Base-by-base conservation (phyloP, 35 echinoderm and acorn worm genomes). In the Stichopus chloronotus region DNA sequence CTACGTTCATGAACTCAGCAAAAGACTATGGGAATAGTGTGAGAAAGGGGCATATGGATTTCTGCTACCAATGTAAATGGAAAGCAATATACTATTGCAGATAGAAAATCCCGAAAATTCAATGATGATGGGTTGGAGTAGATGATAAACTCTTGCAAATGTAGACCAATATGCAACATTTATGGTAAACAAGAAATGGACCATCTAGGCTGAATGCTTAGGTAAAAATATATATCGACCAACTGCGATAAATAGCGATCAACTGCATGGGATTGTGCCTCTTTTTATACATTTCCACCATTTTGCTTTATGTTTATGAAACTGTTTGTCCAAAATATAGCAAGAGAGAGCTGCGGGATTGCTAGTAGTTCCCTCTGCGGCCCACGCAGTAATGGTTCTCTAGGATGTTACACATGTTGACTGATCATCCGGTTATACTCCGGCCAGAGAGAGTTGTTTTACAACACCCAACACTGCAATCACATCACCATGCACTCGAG, bases 61-160 rank as follows among this genome's bases (percentile, higher is more conserved):
- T 72, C 92, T 19, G 92, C 94, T 5, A 82, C 17, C 43, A 76
- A 98, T 84, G 14, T 98, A 52, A 94, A 92, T 90, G 94, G 88
- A 30, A 65, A 56, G 20, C 16, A 84, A 61, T 95, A 95, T 74
- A 17, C 19, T 21, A 54, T 95, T 17, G 94, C 94, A 81, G 87
- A 88, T 71, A 88, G 24, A 52, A 88, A 88, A 20, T 88, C 87
- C 6, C 20, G 59, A 71, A 92, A 96, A 16, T 82, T 90, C 54
- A 43, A 3, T 43, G 20, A 96, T 84, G 92, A 91, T 54, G 59
- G 93, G 78, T 90, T 58, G 6, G 94, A 95, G 61, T 95, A 91
- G 94, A 88, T 90, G 92, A 43, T 95, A 22, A 79, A 92, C 55
- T 57, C 4, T 19, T 2, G 14, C 4, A 65, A 56, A 83, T 92